Conservation (phyloP, 2,888 invertebrate species). For the Pollenia amentaria region DNA sequence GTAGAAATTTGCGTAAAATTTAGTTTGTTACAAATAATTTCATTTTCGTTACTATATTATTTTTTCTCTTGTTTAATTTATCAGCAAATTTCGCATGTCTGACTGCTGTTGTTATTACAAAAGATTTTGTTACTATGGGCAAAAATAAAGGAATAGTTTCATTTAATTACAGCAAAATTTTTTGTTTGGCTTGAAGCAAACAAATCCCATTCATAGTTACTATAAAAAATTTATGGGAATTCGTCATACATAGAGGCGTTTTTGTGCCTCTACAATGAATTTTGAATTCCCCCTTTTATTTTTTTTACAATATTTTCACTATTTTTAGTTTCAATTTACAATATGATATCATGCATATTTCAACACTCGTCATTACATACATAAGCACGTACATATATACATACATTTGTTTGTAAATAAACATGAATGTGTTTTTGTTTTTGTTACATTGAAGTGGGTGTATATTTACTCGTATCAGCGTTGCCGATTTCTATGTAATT, state of each 20-base stretch:
- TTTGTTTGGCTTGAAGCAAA: background rate
- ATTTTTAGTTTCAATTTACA: constrained; percentile 33
- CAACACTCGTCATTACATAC: background rate
- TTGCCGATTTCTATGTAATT: too few relatives aligned
- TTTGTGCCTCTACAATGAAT: background rate
- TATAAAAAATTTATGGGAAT: constrained; percentile 57
- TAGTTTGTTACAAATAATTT: constrained; percentile 13
- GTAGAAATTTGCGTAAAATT: constrained; percentile 23
- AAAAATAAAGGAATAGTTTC: background rate
- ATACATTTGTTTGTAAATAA: too few relatives aligned
- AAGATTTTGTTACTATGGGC: constrained; percentile 1
- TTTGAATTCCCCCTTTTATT: constrained; percentile 31
- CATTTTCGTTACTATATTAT: background rate
- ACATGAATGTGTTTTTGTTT: background rate
- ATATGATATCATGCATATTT: constrained; percentile 50
- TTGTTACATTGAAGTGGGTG: background rate
- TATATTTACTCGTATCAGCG: background rate
- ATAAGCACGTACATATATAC: constrained; percentile 3
- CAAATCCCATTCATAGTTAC: constrained; percentile 15
- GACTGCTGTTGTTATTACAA: background rate
- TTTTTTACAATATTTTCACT: background rate
- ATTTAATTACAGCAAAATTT: constrained; percentile 25
- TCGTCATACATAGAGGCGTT: constrained; percentile 61
- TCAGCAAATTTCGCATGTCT: constrained; percentile 33
- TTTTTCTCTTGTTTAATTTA: constrained; percentile 4